These are phyloP conservation scores for Furcula furcula DNA, from an alignment of 2,888 invertebrate genomes.

Conservation along the genomic window DNA sequence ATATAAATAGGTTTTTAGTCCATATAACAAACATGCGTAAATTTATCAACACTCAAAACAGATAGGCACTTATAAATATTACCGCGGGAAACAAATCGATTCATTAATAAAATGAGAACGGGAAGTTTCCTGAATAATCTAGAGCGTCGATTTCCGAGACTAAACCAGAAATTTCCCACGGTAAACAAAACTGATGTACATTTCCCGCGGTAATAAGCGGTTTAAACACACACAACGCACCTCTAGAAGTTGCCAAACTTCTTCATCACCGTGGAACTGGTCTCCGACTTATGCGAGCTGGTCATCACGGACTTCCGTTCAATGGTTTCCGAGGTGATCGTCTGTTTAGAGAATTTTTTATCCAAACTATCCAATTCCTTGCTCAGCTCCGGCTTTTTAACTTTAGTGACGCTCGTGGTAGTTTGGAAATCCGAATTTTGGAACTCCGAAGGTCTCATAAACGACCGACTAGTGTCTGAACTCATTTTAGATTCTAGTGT, in stretches of 20 bases:
- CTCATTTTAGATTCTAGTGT: conserved; percentile 71
- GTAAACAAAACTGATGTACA: not conserved
- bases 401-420: conserved; percentile 47
- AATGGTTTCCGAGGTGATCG: conserved; percentile 85
- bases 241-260: conserved; percentile 76
- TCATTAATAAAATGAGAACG: not conserved
- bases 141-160: too few relatives aligned
- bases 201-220: conserved; percentile 17
- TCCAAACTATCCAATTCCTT: conserved; percentile 83
- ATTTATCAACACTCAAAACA: not conserved
- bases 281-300: conserved; percentile 82
- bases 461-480: conserved; percentile 73
- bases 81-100: conserved; percentile 8
- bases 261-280: conserved; percentile 80
- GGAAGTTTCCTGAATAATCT: not conserved
- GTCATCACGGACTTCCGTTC: conserved; percentile 86
- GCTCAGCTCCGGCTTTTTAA: conserved; percentile 63
- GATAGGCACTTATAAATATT: not conserved
- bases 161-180: not conserved
- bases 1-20: conserved; percentile 1
- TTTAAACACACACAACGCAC: conserved; percentile 30
- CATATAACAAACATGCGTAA: conserved; percentile 2
- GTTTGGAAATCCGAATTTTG: conserved; percentile 62
- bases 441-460: conserved; percentile 78
- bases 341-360: conserved; percentile 85